A percentile compares a stretch with the other conserved stretches of the same genome.
Conservation (phyloP, 2,888 invertebrate species). For the Onthophagus sagittarius region DNA sequence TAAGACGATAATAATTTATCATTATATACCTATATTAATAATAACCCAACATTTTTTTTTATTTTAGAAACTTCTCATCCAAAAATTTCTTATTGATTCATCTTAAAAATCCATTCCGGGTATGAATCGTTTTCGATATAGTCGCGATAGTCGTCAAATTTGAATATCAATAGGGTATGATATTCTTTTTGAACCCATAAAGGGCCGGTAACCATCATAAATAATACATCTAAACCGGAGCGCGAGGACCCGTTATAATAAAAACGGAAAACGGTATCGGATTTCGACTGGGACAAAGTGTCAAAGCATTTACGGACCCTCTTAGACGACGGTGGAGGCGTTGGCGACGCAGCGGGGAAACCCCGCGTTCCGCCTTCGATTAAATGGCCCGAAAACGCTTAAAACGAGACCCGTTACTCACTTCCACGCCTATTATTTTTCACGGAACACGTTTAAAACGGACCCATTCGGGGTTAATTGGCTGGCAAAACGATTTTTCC, state of each 20-base stretch:
- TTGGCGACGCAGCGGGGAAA: neutral
- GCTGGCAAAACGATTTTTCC: slow-evolving; percentile 4
- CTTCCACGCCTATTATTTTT: slow-evolving; percentile 2
- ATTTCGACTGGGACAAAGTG: slow-evolving; percentile 11
- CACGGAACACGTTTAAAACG: neutral
- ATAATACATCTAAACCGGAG: slow-evolving; percentile 9
- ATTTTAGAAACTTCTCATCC: too few species aligned
- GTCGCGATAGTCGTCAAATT: neutral
- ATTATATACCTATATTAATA: too few species aligned
- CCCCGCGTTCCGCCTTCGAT: neutral
- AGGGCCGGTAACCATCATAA: slow-evolving; percentile 1
- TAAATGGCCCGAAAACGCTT: slow-evolving; percentile 11
- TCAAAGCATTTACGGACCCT: slow-evolving; percentile 9
- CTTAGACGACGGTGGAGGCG: neutral
- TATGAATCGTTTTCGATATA: too few species aligned
- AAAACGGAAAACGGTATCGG: slow-evolving; percentile 10
- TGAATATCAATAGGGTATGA: neutral
- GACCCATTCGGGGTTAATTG: neutral
- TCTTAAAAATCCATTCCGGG: neutral
- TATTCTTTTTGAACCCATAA: slow-evolving; percentile 1
- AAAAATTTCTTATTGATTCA: neutral
- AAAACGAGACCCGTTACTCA: slow-evolving; percentile 6
- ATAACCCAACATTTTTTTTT: too few species aligned
- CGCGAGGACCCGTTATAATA: neutral
- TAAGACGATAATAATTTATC: too few species aligned